Evolutionary conservation across 2,113 vertebrate genomes (phyloP).

Genomic region (Arothron firmamentum): DNA sequence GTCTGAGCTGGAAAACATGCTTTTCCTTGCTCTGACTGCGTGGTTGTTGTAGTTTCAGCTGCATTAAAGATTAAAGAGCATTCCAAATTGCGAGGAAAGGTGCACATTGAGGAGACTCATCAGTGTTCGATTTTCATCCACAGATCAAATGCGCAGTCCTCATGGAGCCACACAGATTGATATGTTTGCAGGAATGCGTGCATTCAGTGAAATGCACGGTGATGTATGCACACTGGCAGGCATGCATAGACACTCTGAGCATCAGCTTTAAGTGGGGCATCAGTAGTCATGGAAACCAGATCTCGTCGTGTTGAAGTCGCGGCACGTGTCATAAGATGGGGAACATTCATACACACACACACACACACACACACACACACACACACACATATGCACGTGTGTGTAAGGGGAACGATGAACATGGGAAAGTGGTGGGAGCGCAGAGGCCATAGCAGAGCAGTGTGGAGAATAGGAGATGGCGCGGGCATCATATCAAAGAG

Average conservation of each 20-base stretch:
- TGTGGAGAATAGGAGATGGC: slow-evolving; percentile 53
- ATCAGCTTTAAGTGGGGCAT: slow-evolving; percentile 70
- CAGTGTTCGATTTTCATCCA: slow-evolving; percentile 27
- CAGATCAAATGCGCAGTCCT: slow-evolving; percentile 7
- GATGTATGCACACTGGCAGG: slow-evolving; percentile 19
- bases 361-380: slow-evolving; percentile 7
- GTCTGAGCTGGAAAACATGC: slow-evolving; percentile 44
- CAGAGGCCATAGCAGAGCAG: slow-evolving; percentile 35
- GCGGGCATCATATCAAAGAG: slow-evolving; percentile 72
- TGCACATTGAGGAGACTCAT: slow-evolving; percentile 30
- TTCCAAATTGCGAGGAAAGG: slow-evolving; percentile 44
- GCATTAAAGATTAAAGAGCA: slow-evolving; percentile 66
- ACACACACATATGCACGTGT: background rate
- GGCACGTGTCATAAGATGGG: slow-evolving; percentile 65
- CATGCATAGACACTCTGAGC: slow-evolving; percentile 38
- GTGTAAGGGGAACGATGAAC: slow-evolving; percentile 32
- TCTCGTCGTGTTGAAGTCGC: slow-evolving; percentile 62
- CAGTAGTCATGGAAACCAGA: slow-evolving; percentile 71
- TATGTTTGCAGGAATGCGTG: slow-evolving; percentile 10
- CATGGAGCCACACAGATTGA: slow-evolving; percentile 1
- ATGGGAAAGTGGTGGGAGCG: slow-evolving; percentile 28
- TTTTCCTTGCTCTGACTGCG: slow-evolving; percentile 44
- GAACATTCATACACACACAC: slow-evolving; percentile 21
- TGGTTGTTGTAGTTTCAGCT: slow-evolving; percentile 56
- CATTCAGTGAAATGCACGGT: slow-evolving; percentile 4